These are phyloP conservation scores for Bucco capensis DNA, from an alignment of 2,113 vertebrate species.

Conservation along the genomic window DNA sequence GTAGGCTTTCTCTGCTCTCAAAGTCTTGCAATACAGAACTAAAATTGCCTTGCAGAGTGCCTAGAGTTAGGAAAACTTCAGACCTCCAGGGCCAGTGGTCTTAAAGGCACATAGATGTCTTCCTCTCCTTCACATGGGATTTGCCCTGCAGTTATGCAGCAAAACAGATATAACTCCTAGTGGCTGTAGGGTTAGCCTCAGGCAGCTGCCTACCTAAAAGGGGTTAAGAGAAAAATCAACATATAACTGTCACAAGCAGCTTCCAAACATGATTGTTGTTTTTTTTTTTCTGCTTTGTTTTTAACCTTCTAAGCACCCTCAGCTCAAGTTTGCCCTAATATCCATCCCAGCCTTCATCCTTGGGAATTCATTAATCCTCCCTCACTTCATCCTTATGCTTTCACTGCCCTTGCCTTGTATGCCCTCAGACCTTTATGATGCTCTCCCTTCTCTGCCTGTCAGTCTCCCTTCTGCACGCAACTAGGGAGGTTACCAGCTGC, in stretches of 20 bases:
- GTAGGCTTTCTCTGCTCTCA: background rate
- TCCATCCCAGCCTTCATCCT: background rate
- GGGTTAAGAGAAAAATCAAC: background rate
- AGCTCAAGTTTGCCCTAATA: background rate
- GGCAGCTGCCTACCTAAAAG: background rate
- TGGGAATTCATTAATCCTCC: background rate
- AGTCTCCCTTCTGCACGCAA: background rate
- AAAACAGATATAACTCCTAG: background rate
- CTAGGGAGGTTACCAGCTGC: background rate
- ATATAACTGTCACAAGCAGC: background rate
- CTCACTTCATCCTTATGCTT: background rate
- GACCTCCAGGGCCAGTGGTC: background rate
- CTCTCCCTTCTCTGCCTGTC: background rate
- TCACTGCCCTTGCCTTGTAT: fast-evolving
- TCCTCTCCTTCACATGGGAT: background rate
- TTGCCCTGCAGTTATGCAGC: background rate
- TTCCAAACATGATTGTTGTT: background rate
- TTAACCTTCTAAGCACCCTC: background rate
- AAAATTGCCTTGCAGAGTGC: background rate
- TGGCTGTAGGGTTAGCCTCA: background rate
- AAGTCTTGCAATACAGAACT: background rate
- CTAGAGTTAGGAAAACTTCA: background rate
- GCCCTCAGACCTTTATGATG: background rate
- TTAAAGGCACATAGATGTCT: background rate
- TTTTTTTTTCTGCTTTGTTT: background rate